Evolutionary conservation across 2,797 vertebrate species (phyloP).

Genomic region (Enteromius fasciolatus): DNA sequence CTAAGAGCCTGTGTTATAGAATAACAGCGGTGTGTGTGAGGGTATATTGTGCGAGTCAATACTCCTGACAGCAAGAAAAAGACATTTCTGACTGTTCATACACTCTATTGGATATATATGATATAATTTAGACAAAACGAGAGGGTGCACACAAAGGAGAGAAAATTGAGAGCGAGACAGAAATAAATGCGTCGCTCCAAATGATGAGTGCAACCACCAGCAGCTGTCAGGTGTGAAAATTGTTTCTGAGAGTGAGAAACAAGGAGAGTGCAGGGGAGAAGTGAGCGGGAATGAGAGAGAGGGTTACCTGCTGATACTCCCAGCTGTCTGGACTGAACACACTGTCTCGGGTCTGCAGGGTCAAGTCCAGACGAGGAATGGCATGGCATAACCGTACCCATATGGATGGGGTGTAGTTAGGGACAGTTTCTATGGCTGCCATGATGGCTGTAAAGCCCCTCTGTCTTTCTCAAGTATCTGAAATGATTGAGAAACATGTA

Average conservation of each 20-base stretch:
- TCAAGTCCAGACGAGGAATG: conserved; percentile 81
- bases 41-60: neutral
- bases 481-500: conserved; percentile 4
- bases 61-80: conserved; percentile 21
- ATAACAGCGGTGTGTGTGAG: neutral
- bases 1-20: neutral
- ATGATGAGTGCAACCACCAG: conserved; percentile 42
- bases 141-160: neutral
- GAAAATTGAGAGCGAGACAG: conserved; percentile 48
- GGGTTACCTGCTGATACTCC: conserved; percentile 84
- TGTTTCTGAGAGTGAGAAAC: conserved; percentile 40
- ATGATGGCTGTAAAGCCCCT: conserved; percentile 68
- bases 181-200: conserved; percentile 61
- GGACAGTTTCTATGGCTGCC: conserved; percentile 78
- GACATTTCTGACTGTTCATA: neutral
- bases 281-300: conserved; percentile 48
- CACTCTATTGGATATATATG: conserved; percentile 1
- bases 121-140: conserved; percentile 23
- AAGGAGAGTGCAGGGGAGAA: conserved; percentile 39
- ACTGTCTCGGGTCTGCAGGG: conserved; percentile 81
- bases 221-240: conserved; percentile 59
- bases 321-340: conserved; percentile 81
- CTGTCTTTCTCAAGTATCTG: conserved; percentile 63
- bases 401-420: conserved; percentile 80
- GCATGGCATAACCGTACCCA: conserved; percentile 83